These are phyloP conservation scores for Gymnocypris eckloni DNA, from an alignment of 2,797 vertebrate genomes.

Conservation along the genomic window DNA sequence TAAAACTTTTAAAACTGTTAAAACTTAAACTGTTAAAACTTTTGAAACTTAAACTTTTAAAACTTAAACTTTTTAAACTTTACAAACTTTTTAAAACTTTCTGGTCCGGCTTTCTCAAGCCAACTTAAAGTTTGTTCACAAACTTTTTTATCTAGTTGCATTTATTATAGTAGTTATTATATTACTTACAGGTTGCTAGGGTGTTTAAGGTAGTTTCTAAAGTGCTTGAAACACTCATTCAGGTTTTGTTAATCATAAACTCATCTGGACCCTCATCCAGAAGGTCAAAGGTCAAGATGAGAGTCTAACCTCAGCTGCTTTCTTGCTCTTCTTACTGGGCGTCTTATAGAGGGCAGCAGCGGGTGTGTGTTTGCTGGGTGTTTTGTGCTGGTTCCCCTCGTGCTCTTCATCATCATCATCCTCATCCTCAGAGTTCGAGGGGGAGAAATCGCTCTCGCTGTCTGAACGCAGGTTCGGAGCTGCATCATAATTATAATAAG, in stretches of 20 bases:
- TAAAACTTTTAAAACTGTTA: too few species aligned
- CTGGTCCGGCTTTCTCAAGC: too few species aligned
- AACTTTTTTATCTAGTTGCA: too few species aligned
- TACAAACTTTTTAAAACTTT: too few species aligned
- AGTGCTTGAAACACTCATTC: neutral
- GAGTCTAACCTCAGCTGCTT: constrained; percentile 67
- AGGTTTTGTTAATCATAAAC: too few species aligned
- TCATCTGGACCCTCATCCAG: neutral
- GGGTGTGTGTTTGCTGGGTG: constrained; percentile 63
- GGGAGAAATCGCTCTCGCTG: constrained; percentile 93
- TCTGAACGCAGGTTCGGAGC: constrained; percentile 83
- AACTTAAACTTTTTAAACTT: too few species aligned
- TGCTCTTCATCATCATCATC: constrained; percentile 63
- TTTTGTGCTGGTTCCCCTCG: constrained; percentile 69
- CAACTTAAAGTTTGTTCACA: too few species aligned
- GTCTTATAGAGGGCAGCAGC: constrained; percentile 76
- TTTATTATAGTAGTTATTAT: neutral
- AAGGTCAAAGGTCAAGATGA: neutral
- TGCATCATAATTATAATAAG: constrained; percentile 59
- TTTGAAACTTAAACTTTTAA: too few species aligned
- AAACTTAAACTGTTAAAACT: too few species aligned
- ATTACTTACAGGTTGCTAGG: neutral
- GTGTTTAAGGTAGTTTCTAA: neutral
- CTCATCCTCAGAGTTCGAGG: constrained; percentile 87
- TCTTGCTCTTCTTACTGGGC: constrained; percentile 84